These are phyloP conservation scores for Agraylea sexmaculata DNA, from an alignment of 1,140 invertebrate genomes.

Conservation along the genomic window DNA sequence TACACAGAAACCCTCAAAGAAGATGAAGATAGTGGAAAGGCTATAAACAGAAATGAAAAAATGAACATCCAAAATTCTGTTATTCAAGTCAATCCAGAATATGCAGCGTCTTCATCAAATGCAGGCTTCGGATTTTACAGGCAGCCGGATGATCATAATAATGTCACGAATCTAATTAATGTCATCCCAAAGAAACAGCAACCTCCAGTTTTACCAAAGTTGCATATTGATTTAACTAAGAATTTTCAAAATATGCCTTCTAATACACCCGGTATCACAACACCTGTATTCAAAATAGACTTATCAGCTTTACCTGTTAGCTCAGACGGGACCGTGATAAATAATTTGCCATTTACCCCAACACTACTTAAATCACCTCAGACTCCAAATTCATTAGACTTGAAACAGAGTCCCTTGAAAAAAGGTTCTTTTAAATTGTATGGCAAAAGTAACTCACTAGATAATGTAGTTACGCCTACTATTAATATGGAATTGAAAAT, in stretches of 20 bases:
- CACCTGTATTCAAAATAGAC: constrained; percentile 13
- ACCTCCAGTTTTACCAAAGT: not conserved
- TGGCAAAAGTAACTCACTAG: too few relatives aligned
- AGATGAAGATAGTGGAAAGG: constrained; percentile 8
- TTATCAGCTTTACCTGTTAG: not conserved
- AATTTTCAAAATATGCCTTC: constrained; percentile 4
- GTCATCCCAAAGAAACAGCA: not conserved
- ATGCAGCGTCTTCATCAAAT: not conserved
- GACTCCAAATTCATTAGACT: too few relatives aligned
- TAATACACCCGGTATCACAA: not conserved
- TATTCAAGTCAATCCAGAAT: constrained; percentile 19
- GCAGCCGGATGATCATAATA: not conserved
- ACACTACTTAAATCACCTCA: constrained; percentile 11
- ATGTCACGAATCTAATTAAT: constrained; percentile 1
- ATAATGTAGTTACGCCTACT: too few relatives aligned
- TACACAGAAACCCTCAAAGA: constrained; percentile 19
- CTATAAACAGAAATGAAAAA: not conserved
- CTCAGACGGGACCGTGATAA: not conserved
- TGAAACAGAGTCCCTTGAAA: too few relatives aligned
- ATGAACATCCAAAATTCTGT: constrained; percentile 15
- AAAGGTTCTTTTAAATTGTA: too few relatives aligned
- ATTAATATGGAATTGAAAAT: too few relatives aligned
- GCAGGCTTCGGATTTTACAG: constrained; percentile 9
- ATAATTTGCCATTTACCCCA: constrained; percentile 13
- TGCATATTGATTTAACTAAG: constrained; percentile 11